Evolutionary conservation across 2,113 vertebrate genomes (phyloP).

Genomic region (cattle (Bos taurus)): ARS-UCD2.0 NC_037357.1:115372501-115373000

Average conservation of each 20-base stretch:
- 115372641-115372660: not conserved
- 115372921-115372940: constrained; percentile 7
- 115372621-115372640: not conserved
- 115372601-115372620: constrained; percentile 8
- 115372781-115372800: not conserved
- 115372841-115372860: constrained; percentile 36
- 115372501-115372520: not conserved
- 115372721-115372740: not conserved
- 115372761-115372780: constrained; percentile 41
- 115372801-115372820: constrained; percentile 37
- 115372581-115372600: not conserved
- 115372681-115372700: constrained; percentile 30
- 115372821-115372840: constrained; percentile 59
- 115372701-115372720: constrained; percentile 1
- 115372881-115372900: constrained; percentile 21
- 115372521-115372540: not conserved
- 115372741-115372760: not conserved
- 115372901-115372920: constrained; percentile 40
- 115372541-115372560: not conserved
- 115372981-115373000: constrained; percentile 39
- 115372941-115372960: constrained; percentile 17
- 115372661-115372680: constrained; percentile 28
- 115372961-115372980: constrained; percentile 35
- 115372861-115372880: constrained; percentile 21
- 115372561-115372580: not conserved